Base-by-base conservation (phyloP, 2,888 invertebrate genomes). In the Siphonodentalium dalli region DNA sequence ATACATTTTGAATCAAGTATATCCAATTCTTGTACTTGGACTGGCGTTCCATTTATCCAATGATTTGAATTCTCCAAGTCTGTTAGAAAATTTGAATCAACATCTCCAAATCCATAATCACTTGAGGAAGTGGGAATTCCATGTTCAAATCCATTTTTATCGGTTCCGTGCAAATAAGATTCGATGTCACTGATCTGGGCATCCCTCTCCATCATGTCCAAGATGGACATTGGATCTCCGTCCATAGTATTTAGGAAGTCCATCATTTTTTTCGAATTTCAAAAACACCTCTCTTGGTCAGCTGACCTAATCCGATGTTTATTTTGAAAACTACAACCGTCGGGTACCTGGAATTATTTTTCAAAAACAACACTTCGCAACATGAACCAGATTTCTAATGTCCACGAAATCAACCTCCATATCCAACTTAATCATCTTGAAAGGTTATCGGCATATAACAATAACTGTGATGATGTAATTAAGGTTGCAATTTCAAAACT, bases 91-190 rank as follows among this genome's bases (percentile, higher is more conserved):
- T 64, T 63, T 0, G 67, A 60, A 27, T 66, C 65, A 69, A 39
- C 9, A 61, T 57, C 27, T 69, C 68, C 1, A 71, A 44, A 35
- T 71, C 71, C 1, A 65, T 49, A 28, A 64, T 45, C 21, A 60
- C 63, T 2, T 58, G 54, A 18, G 56, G 51, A 8, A 54, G 51
- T n/a, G 61, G 61, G 50, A 53, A 57, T 40, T 66, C 64, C 9
- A 66, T 20, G 39, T 55, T 50, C 4, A 38, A 26, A 55, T 49
- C 29, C 46, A 49, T n/a, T n/a, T n/a, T n/a, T n/a, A n/a, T n/a
- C n/a, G n/a, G n/a, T n/a, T n/a, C n/a, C n/a, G n/a, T n/a, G n/a
- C n/a, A n/a, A n/a, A n/a, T n/a, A n/a, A n/a, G n/a, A n/a, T n/a
- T n/a, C n/a, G n/a, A n/a, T n/a, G n/a, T n/a, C n/a, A n/a, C n/a